Conservation (phyloP, 2,888 invertebrate species). For the Steromphala cineraria region DNA sequence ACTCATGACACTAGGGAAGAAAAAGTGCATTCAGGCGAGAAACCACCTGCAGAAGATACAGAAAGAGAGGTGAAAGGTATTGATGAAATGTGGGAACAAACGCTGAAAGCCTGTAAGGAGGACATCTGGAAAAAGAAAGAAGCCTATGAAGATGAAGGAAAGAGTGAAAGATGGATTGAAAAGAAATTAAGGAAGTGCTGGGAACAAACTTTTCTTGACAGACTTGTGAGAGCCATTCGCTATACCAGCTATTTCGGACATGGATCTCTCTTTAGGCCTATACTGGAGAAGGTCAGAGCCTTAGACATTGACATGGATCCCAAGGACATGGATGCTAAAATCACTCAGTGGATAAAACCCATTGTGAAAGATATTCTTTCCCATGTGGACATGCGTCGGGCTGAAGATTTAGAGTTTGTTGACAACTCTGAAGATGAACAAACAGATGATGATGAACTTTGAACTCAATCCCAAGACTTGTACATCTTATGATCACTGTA, state of each 20-base stretch:
- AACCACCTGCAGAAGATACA: neutral
- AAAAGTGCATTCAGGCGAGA: too few species aligned
- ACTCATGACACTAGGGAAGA: neutral
- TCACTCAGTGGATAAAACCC: too few species aligned
- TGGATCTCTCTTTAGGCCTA: neutral
- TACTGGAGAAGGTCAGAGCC: neutral
- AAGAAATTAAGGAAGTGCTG: neutral
- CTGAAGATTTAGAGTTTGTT: too few species aligned
- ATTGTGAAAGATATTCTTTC: too few species aligned
- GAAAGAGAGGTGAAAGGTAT: neutral
- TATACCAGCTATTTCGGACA: neutral
- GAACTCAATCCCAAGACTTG: too few species aligned
- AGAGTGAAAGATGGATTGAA: neutral
- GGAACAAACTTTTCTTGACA: neutral
- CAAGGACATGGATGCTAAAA: neutral
- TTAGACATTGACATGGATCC: neutral
- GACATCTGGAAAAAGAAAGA: neutral
- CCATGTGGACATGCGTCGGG: too few species aligned
- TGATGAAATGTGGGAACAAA: neutral
- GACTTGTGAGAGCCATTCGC: neutral
- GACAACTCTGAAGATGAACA: too few species aligned
- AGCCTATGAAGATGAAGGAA: neutral
- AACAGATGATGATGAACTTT: too few species aligned
- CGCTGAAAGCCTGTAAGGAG: neutral
- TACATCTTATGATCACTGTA: too few species aligned